Conservation (phyloP, 2,113 vertebrate genomes). For the Microcebus murinus region DNA sequence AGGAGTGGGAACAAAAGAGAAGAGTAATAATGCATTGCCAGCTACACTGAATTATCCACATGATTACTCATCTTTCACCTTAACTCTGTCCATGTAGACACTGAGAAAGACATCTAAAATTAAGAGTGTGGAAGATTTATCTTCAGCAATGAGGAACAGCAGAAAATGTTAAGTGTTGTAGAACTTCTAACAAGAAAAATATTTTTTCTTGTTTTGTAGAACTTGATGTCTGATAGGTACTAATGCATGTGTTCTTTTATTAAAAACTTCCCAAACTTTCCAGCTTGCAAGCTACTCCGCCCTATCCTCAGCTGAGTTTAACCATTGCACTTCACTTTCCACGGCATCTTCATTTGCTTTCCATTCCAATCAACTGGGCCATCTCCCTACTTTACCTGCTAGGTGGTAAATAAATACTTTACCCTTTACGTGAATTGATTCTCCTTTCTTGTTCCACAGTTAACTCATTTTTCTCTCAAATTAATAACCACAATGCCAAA, state of each 20-base stretch:
- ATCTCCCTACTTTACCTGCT: not conserved
- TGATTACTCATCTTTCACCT: not conserved
- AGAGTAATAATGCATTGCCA: too few species aligned
- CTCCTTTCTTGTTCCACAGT: not conserved
- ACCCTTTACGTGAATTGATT: not conserved
- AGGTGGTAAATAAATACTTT: not conserved
- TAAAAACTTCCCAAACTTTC: slow-evolving; percentile 27
- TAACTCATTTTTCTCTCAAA: slow-evolving; percentile 28
- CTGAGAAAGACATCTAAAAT: not conserved
- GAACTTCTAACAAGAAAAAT: not conserved
- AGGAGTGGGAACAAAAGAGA: not conserved
- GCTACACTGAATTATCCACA: not conserved
- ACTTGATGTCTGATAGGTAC: not conserved
- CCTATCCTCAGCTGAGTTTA: not conserved
- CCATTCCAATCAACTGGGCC: not conserved
- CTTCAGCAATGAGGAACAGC: not conserved
- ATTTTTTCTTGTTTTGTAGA: not conserved
- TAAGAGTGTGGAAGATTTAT: not conserved
- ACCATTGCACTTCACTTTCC: not conserved
- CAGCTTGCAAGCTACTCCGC: not conserved
- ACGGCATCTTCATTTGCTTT: not conserved
- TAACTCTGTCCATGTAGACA: not conserved
- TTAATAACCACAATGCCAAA: not conserved
- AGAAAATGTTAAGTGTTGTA: not conserved
- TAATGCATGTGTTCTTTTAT: not conserved